Evolutionary conservation across 2,113 vertebrate genomes (phyloP), one percentile per base, ranked within the genome.

Genomic region (Mesembrinibis cayennensis): DNA sequence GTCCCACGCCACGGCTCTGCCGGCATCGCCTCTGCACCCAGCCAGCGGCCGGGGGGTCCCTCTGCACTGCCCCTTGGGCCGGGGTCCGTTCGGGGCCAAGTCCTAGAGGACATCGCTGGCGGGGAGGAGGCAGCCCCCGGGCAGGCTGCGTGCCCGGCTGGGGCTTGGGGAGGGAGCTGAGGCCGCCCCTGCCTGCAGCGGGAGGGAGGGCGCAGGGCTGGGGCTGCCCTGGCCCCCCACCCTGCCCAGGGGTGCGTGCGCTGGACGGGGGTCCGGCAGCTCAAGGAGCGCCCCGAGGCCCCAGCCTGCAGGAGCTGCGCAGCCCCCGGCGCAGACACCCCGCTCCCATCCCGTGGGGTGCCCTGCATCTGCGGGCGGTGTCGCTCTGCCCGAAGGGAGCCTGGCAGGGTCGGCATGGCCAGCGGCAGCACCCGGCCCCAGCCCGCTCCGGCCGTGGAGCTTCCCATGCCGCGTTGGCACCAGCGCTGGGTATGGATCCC

Each of bases 251-350:
- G 26, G 3, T 32, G 38, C 1, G 0, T 76, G 45, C 29, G 30
- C n/a, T 18, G 22, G 40, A 20, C 1, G 3, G n/a, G 20, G 11
- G 5, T 73, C 26, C 49, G 30, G 58, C 44, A 83, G 40, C 63
- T 61, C 70, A 27, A 74, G 45, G 36, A 50, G 44, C 0, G 0
- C 16, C 36, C 16, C 0, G 0, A 67, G 47, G 30, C 9, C 27
- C 16, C 11, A 7, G 79, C 52, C 78, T 67, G 47, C 18, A 40
- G 65, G 19, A 65, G 19, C 44, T 71, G 27, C 22, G 21, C n/a
- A 29, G 65, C 20, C 15, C 8, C 52, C 9, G 1, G 55, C 6
- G 2, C 45, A 58, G 23, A 40, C 26, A 23, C 13, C 5, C 18
- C 0, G 4, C 16, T 83, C 69, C 38, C 50, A 23, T 38, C 56